phyloP scores from a whole-genome alignment of 35 echinoderm and acorn worm species.

The Ophiothrix spiculata region DNA sequence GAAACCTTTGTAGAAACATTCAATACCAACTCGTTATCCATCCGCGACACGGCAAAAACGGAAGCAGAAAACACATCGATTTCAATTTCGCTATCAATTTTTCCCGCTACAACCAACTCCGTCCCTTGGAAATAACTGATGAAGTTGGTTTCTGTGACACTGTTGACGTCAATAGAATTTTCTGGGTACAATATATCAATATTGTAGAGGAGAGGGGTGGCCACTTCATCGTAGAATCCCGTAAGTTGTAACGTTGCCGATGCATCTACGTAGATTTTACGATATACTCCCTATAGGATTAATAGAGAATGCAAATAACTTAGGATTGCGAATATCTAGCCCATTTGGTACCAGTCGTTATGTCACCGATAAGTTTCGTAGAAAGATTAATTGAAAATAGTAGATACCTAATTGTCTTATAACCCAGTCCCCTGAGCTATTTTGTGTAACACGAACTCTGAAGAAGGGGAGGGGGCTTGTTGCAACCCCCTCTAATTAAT shows the following conservation, averaged over 20 bases:
- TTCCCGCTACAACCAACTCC: slow-evolving; percentile 48
- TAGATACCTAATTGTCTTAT: no score
- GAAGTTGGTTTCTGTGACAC: slow-evolving; percentile 61
- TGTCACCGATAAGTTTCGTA: no score
- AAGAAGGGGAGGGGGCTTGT: no score
- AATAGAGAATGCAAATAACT: no score
- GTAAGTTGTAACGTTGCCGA: slow-evolving; percentile 66
- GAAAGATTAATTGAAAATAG: no score
- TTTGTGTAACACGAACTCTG: no score
- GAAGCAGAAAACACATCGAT: slow-evolving; percentile 13
- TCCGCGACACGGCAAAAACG: background rate
- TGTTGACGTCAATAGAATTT: slow-evolving; percentile 38
- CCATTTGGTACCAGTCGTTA: no score
- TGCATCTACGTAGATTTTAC: slow-evolving; percentile 74
- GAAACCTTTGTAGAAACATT: background rate
- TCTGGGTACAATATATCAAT: slow-evolving; percentile 67
- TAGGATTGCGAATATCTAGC: no score
- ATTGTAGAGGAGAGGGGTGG: slow-evolving; percentile 86
- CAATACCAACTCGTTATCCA: background rate
- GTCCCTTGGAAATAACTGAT: slow-evolving; percentile 88
- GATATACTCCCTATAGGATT: slow-evolving; percentile 43
- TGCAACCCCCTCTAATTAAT: no score
- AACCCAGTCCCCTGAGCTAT: no score
- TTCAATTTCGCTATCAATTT: slow-evolving; percentile 30
- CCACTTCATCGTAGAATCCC: slow-evolving; percentile 91